Evolutionary conservation across 35 echinoderm and acorn worm genomes (phyloP).

Genomic region (Hemicentrotus pulcherrimus): DNA sequence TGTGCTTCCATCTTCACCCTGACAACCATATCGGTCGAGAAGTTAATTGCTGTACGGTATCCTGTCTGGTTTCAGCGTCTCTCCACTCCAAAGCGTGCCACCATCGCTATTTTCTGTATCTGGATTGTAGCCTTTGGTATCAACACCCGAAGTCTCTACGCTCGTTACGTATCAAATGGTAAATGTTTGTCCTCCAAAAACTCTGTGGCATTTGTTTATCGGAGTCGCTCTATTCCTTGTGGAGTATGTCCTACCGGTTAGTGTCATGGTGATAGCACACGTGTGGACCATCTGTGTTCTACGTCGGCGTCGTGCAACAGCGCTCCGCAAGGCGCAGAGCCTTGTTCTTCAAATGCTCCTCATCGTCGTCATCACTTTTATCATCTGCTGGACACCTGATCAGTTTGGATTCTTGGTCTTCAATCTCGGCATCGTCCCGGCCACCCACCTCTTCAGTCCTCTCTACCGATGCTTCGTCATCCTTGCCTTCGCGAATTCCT

Average conservation of each 20-base stretch:
- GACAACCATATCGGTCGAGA: slow-evolving; percentile 63
- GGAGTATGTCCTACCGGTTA: slow-evolving; percentile 64
- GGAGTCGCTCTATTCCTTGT: slow-evolving; percentile 57
- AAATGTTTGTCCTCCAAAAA: not conserved
- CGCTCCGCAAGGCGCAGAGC: slow-evolving; percentile 26
- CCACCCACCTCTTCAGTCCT: slow-evolving; percentile 35
- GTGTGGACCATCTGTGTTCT: slow-evolving; percentile 41
- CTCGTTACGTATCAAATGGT: slow-evolving; percentile 16
- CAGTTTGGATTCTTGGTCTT: slow-evolving; percentile 59
- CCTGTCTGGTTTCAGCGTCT: slow-evolving; percentile 54
- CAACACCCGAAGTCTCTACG: slow-evolving; percentile 60
- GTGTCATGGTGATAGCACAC: slow-evolving; percentile 59
- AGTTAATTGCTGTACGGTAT: slow-evolving; percentile 57
- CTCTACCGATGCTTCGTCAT: slow-evolving; percentile 56
- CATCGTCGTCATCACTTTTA: slow-evolving; percentile 68
- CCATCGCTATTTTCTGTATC: slow-evolving; percentile 47
- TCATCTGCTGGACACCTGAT: slow-evolving; percentile 75
- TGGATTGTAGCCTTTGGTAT: slow-evolving; percentile 66
- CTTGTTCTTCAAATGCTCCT: slow-evolving; percentile 59
- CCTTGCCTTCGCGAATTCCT: slow-evolving; percentile 69
- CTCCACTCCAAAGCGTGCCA: slow-evolving; percentile 22
- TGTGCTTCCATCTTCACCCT: slow-evolving; percentile 66
- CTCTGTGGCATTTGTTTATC: slow-evolving; percentile 29
- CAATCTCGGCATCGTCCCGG: slow-evolving; percentile 39
- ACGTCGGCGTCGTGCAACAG: slow-evolving; percentile 38